These are phyloP conservation scores for Cuniculus paca DNA, from an alignment of 2,797 vertebrate species.

Conservation along the genomic window DNA sequence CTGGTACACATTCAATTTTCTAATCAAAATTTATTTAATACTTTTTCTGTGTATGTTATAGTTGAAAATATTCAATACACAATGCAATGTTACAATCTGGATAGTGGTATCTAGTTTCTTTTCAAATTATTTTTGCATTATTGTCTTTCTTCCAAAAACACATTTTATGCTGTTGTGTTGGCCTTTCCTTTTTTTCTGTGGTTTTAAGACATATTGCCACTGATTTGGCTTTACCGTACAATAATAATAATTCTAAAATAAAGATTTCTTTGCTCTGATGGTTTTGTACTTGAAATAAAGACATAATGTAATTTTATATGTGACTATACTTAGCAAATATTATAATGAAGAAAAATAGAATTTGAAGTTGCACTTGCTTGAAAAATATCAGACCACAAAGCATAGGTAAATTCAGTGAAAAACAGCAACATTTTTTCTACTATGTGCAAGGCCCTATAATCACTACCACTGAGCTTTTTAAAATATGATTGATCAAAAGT, in stretches of 20 bases:
- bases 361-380: neutral
- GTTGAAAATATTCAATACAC: too few species aligned
- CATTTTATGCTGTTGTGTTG: too few species aligned
- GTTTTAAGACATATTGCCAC: neutral
- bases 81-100: too few species aligned
- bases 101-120: too few species aligned
- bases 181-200: too few species aligned
- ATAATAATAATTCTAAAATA: slow-evolving; percentile 10
- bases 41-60: too few species aligned
- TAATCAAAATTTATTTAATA: too few species aligned
- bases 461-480: neutral
- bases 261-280: slow-evolving; percentile 6
- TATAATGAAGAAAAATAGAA: slow-evolving; percentile 14
- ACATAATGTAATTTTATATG: slow-evolving; percentile 1
- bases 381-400: neutral
- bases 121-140: too few species aligned
- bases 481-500: neutral
- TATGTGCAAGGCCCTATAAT: neutral
- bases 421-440: neutral
- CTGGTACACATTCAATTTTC: too few species aligned
- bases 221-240: slow-evolving; percentile 42
- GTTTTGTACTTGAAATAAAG: slow-evolving; percentile 28
- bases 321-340: neutral
- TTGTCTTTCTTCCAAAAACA: too few species aligned
- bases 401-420: neutral